phyloP scores from a whole-genome alignment of 2,888 invertebrate species.

The Drosophila lacicola region DNA sequence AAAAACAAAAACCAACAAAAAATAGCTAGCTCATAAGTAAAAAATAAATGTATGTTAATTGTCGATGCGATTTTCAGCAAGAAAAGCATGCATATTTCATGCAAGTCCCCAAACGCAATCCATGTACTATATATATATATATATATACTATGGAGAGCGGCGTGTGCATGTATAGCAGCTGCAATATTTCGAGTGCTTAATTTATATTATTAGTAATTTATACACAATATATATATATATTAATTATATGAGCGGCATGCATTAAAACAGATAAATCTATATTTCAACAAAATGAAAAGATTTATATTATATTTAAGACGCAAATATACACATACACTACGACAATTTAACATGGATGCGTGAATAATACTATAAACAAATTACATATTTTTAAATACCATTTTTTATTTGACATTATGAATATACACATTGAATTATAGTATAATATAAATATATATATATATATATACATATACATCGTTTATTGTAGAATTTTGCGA shows the following conservation, averaged over 20 bases:
- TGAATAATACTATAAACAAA: constrained; percentile 62
- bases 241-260: constrained; percentile 47
- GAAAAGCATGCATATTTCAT: constrained; percentile 24
- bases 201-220: constrained; percentile 77
- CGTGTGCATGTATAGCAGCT: constrained; percentile 69
- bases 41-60: constrained; percentile 47
- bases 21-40: constrained; percentile 33
- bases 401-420: constrained; percentile 77
- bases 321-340: constrained; percentile 37
- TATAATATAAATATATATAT: constrained; percentile 51
- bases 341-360: constrained; percentile 42
- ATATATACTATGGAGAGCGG: constrained; percentile 26
- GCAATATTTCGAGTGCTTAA: constrained; percentile 77
- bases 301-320: constrained; percentile 60
- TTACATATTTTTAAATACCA: constrained; percentile 74
- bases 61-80: constrained; percentile 50
- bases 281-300: constrained; percentile 36
- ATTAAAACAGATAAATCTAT: constrained; percentile 60
- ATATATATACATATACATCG: constrained; percentile 54
- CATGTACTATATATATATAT: constrained; percentile 53
- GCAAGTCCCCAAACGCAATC: constrained; percentile 38
- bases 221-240: constrained; percentile 56
- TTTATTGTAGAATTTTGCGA: constrained; percentile 78
- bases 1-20: background rate
- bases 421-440: constrained; percentile 72